Evolutionary conservation across 2,888 invertebrate species (phyloP).

Genomic region (Melanchra persicariae): DNA sequence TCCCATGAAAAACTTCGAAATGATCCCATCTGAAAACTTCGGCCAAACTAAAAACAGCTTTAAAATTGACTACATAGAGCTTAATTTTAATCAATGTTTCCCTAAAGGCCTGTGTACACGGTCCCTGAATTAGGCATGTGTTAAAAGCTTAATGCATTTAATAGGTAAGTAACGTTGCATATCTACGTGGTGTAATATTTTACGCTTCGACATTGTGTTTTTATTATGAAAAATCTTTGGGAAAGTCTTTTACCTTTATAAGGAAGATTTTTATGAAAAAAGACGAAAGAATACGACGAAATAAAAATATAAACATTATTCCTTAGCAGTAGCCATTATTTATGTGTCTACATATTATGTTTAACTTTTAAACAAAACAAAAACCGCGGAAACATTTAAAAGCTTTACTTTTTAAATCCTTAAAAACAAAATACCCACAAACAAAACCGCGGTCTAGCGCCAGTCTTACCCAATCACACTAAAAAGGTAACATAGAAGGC

Average conservation of each 20-base stretch:
- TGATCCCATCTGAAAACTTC: constrained; percentile 72
- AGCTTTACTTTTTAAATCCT: not conserved
- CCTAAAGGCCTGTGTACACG: constrained; percentile 70
- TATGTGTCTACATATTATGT: not conserved
- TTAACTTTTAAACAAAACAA: not conserved
- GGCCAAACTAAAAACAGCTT: constrained; percentile 66
- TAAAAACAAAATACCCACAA: constrained; percentile 14
- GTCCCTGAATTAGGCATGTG: constrained; percentile 87
- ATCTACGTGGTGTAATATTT: constrained; percentile 72
- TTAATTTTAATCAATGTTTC: constrained; percentile 43
- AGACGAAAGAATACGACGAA: not conserved
- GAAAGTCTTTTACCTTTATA: constrained; percentile 10
- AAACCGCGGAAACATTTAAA: not conserved
- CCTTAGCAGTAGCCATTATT: not conserved
- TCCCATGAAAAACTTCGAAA: constrained; percentile 79
- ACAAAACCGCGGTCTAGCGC: constrained; percentile 20
- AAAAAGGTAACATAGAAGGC: constrained; percentile 10
- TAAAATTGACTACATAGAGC: constrained; percentile 56
- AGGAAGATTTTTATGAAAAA: constrained; percentile 1
- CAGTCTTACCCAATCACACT: not conserved
- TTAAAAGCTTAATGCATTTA: constrained; percentile 89
- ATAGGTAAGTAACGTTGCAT: constrained; percentile 79
- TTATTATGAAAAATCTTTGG: constrained; percentile 52
- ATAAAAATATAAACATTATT: not conserved
- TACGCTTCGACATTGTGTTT: constrained; percentile 66